Conservation (phyloP, 2,113 vertebrate genomes). For the Mionectes macconnelli region DNA sequence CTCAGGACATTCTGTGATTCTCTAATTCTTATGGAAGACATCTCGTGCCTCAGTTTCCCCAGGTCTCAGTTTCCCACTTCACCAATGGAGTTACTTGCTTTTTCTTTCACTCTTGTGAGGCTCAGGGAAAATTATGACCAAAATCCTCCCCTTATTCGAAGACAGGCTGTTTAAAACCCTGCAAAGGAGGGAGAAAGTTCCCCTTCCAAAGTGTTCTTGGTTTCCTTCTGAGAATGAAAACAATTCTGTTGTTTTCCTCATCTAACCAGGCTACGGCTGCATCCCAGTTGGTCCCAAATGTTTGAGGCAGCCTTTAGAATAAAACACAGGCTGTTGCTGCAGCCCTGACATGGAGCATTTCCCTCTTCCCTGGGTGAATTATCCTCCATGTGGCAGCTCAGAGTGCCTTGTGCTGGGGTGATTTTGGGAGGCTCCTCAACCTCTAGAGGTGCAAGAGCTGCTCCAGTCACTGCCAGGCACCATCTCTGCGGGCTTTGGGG, state of each 20-base stretch:
- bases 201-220: neutral
- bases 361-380: accelerated
- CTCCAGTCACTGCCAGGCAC: neutral
- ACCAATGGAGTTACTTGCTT: neutral
- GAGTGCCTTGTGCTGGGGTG: accelerated
- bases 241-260: neutral
- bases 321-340: neutral
- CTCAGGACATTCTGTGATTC: neutral
- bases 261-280: neutral
- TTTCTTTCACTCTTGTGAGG: neutral
- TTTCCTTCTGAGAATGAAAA: neutral
- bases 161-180: neutral
- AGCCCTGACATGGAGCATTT: neutral
- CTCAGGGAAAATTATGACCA: neutral
- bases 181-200: neutral
- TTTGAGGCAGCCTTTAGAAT: neutral
- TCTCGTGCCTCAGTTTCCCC: neutral
- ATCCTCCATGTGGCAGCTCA: accelerated
- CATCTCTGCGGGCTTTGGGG: neutral
- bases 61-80: no score
- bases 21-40: accelerated
- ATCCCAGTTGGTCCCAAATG: neutral
- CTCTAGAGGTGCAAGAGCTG: neutral
- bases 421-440: neutral
- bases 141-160: neutral